Conservation (phyloP, 2,113 vertebrate species). For the Thymallus thymallus region DNA sequence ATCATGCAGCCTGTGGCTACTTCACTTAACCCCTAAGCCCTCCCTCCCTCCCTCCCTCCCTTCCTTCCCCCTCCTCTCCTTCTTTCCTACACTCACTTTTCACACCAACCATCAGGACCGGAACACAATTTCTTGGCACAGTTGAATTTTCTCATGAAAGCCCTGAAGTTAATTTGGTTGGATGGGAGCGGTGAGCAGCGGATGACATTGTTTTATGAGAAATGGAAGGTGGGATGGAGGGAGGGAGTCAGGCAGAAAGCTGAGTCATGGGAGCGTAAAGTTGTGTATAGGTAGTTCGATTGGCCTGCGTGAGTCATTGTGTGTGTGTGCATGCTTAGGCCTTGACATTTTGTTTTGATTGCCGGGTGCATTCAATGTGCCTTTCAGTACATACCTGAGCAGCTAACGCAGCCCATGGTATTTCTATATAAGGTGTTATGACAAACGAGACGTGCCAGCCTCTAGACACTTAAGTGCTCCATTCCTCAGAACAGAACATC, state of each 20-base stretch:
- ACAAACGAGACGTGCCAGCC: too few species aligned
- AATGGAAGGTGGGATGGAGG: slow-evolving; percentile 2
- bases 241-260: background rate
- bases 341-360: too few species aligned
- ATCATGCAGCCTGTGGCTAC: background rate
- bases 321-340: background rate
- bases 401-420: too few species aligned
- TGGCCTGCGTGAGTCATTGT: background rate
- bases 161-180: background rate
- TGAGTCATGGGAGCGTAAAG: too few species aligned
- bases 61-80: slow-evolving; percentile 49
- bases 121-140: slow-evolving; percentile 43
- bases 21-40: background rate
- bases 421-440: too few species aligned
- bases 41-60: slow-evolving; percentile 30
- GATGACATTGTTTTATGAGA: slow-evolving; percentile 20
- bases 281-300: too few species aligned
- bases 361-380: too few species aligned
- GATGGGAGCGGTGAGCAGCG: slow-evolving; percentile 52
- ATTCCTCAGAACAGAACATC: too few species aligned
- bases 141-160: slow-evolving; percentile 60
- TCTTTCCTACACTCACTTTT: slow-evolving; percentile 58
- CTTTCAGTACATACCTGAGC: too few species aligned
- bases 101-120: slow-evolving; percentile 12
- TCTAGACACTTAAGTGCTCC: too few species aligned